phyloP scores from a whole-genome alignment of 2,113 vertebrate genomes.

The Paradoxurus hermaphroditus region DNA sequence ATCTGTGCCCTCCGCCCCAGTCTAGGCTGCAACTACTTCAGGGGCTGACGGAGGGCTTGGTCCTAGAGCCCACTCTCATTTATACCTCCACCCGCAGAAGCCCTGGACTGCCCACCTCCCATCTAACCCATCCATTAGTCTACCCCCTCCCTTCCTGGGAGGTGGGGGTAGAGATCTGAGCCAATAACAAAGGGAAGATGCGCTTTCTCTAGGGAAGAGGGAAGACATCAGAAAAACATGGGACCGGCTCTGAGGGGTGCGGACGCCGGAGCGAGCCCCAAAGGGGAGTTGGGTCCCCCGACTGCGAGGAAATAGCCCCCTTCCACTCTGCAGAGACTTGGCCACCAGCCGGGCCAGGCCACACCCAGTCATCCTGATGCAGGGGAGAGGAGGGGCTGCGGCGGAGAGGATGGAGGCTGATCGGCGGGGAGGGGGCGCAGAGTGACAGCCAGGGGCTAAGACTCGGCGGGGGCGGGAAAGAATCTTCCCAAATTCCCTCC shows the following conservation, averaged over 20 bases:
- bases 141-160: background rate
- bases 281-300: background rate
- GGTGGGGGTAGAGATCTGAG: background rate
- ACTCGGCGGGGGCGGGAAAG: background rate
- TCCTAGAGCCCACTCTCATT: background rate
- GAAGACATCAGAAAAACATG: slow-evolving; percentile 36
- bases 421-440: background rate
- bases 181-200: slow-evolving; percentile 71
- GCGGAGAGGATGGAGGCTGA: slow-evolving; percentile 13
- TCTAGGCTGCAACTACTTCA: slow-evolving; percentile 11
- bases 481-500: background rate
- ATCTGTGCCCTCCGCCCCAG: background rate
- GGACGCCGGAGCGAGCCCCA: background rate
- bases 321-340: slow-evolving; percentile 39
- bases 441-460: background rate
- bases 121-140: background rate
- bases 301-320: background rate
- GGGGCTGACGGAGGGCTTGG: background rate
- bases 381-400: slow-evolving; percentile 50
- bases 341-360: slow-evolving; percentile 53
- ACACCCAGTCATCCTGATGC: slow-evolving; percentile 75
- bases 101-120: background rate
- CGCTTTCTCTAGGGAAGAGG: slow-evolving; percentile 14
- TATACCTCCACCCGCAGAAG: background rate
- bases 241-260: background rate